Conservation (phyloP, 2,888 invertebrate genomes). For the Pseudeuparius sepicola region DNA sequence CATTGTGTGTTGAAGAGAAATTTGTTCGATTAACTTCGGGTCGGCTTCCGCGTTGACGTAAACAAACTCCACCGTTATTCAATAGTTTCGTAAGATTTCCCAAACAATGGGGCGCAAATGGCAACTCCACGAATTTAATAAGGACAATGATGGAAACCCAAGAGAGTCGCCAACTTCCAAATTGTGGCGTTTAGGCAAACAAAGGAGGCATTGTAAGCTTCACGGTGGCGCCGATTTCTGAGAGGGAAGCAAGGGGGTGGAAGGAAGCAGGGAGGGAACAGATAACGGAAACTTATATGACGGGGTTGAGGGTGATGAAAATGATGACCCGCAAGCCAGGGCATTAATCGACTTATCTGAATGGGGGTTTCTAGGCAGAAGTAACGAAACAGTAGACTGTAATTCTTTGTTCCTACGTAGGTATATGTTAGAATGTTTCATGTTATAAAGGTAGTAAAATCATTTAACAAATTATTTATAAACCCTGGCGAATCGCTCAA, state of each 20-base stretch:
- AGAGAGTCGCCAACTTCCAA: conserved; percentile 40
- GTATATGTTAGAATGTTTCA: too few relatives aligned
- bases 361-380: too few relatives aligned
- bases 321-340: conserved; percentile 38
- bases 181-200: conserved; percentile 41
- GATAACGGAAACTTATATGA: conserved; percentile 42
- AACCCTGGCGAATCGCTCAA: too few relatives aligned
- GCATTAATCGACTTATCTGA: too few relatives aligned
- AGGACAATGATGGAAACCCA: conserved; percentile 40
- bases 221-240: conserved; percentile 22
- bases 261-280: conserved; percentile 23
- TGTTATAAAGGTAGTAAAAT: too few relatives aligned
- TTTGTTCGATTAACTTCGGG: too few relatives aligned
- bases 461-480: too few relatives aligned
- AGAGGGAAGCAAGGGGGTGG: conserved; percentile 17
- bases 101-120: conserved; percentile 39
- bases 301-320: conserved; percentile 43
- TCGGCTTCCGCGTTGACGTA: too few relatives aligned
- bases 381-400: too few relatives aligned
- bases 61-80: conserved; percentile 35
- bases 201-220: conserved; percentile 35
- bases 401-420: too few relatives aligned
- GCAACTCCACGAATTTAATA: conserved; percentile 40
- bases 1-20: too few relatives aligned
- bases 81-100: conserved; percentile 40